Evolutionary conservation across 2,888 invertebrate species (phyloP), one percentile per base, ranked within the genome.

Genomic region (Cheilosia vernalis): DNA sequence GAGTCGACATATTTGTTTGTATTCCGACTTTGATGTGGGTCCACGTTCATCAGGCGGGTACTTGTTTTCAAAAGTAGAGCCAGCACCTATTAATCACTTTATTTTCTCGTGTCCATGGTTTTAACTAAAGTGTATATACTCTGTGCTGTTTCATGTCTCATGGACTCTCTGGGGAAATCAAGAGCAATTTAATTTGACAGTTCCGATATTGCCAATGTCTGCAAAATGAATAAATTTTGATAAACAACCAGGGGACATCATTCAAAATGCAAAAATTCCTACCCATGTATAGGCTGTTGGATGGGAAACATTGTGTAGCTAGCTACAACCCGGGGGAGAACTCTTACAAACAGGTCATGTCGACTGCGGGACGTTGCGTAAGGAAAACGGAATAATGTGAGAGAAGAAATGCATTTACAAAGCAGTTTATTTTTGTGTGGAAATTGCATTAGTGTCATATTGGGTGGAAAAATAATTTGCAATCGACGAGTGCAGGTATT

Each of bases 81-180:
- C 0, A 17, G 17, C 15, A 55, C 63, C 60, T 30, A 51, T 60
- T 72, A 72, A 72, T 49, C 60, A 40, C 19, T 60, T 49, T 49
- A 15, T 13, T 15, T 63, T 7, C n/a, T 4, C 3, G 13, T 27
- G 15, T 15, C 13, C 19, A 30, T n/a, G 2, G 1, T 63, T 70
- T 27, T 2, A 17, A 49, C 4, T 27, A 58, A 6, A 13, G 4
- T 33, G 5, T 47, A 33, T 47, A 33, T 47, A 9, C 44, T 56
- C 19, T n/a, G 27, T 9, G n/a, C 33, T 13, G 24, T 1, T 1
- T 17, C 6, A 24, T 30, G 0, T 33, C 24, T 13, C 0, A 0
- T 3, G 42, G 10, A 24, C 13, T 15, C 81, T 47, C 81, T 33
- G 66, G 77, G 55, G 77, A 77, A 70, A 82, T 77, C 42, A 69